phyloP scores from a whole-genome alignment of 2,113 vertebrate genomes.

The Oreocharis arfaki region DNA sequence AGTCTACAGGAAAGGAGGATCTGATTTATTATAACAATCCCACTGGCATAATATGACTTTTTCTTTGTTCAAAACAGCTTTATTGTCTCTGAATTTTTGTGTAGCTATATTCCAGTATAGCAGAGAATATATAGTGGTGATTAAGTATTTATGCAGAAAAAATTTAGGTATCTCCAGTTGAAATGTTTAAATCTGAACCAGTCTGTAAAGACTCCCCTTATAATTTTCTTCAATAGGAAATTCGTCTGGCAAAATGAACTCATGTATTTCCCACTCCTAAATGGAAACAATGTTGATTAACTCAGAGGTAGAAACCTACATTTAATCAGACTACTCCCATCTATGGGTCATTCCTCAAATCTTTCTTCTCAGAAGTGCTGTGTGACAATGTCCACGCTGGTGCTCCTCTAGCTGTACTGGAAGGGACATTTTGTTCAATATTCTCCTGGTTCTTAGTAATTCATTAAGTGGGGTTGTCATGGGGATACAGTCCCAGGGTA shows the following conservation, averaged over 20 bases:
- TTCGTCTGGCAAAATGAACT: not conserved
- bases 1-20: not conserved
- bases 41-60: not conserved
- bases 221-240: not conserved
- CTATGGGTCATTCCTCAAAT: not conserved
- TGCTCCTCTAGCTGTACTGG: not conserved
- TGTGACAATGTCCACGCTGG: not conserved
- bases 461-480: conserved; percentile 6
- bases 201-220: not conserved
- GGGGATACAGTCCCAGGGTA: not conserved
- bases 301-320: not conserved
- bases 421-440: not conserved
- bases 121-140: not conserved
- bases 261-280: not conserved
- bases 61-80: not conserved
- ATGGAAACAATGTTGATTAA: not conserved
- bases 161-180: not conserved
- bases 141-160: not conserved
- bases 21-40: not conserved
- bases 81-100: not conserved
- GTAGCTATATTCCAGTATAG: not conserved
- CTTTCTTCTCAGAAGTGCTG: not conserved
- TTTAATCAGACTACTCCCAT: not conserved
- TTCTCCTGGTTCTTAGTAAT: not conserved
- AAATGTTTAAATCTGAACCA: not conserved